Base-by-base conservation (phyloP, 2,113 vertebrate species). In the Thomomys bottae region DNA sequence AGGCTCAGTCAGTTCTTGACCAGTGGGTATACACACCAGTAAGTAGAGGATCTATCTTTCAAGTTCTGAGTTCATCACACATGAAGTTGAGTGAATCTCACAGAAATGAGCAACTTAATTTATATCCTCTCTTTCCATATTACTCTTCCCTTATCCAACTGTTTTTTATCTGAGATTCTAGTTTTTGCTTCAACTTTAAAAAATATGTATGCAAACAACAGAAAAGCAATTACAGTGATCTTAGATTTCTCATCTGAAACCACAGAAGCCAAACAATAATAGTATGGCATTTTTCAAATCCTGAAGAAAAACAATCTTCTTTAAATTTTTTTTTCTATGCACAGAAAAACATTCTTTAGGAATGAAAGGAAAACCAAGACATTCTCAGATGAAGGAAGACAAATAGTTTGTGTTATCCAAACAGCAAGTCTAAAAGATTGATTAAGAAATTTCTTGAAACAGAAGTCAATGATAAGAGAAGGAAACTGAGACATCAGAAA, bases 401-500 rank as follows among this genome's bases (percentile, higher is more conserved):
- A 12, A n/a, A 59, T 15, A 54, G 32, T 59, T 64, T 67, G 28
- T 42, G 18, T 66, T 71, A 32, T 21, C 49, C 68, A 5, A 0
- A 87, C 12, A 40, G 9, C 17, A 24, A 38, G 6, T 5, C 17
- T 63, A 59, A 59, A 84, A 45, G 23, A 83, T 61, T 83, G 6
- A 21, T 14, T 70, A 75, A 54, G 36, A 11, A 82, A 87, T 76
- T 80, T 66, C 32, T 59, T 88, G 15, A 89, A 84, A 75, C 17
- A 75, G 21, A 76, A 63, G 28, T 2, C 30, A 38, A 70, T 73
- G 12, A 54, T 54, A 83, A 66, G 34, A 42, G 6, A 83, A 75
- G 12, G 49, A 54, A 54, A 54, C 49, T 45, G 45, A 54, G 49
- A 54, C 49, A 54, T 45, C 49, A 61, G 18, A 73, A 68, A 10